phyloP scores from a whole-genome alignment of 2,888 invertebrate species.

The Drosophila putrida region DNA sequence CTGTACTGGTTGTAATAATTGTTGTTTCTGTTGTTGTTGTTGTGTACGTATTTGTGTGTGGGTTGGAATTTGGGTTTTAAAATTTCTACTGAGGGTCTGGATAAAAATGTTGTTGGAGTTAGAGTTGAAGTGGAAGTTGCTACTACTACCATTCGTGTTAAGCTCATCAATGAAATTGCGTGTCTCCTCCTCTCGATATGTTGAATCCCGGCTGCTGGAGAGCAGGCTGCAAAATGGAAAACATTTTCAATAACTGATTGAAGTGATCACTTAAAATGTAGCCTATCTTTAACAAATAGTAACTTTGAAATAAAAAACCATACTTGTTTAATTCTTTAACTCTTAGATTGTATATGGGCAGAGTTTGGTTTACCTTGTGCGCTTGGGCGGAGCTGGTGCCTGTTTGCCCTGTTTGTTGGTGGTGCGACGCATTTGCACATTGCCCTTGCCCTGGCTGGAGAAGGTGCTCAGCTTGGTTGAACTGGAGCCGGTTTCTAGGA shows the following conservation, averaged over 20 bases:
- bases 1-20: slow-evolving; percentile 51
- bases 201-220: slow-evolving; percentile 85
- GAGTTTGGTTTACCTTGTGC: slow-evolving; percentile 90
- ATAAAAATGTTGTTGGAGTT: slow-evolving; percentile 67
- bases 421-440: slow-evolving; percentile 93
- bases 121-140: slow-evolving; percentile 61
- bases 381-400: slow-evolving; percentile 97
- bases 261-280: too few species aligned
- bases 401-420: slow-evolving; percentile 96
- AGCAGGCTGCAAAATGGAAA: slow-evolving; percentile 71
- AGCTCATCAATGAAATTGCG: slow-evolving; percentile 84
- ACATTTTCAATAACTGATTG: too few species aligned
- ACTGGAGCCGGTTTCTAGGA: slow-evolving; percentile 86
- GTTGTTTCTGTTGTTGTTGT: slow-evolving; percentile 66
- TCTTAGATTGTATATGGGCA: too few species aligned
- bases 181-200: slow-evolving; percentile 85
- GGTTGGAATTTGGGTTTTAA: slow-evolving; percentile 82
- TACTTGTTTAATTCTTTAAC: too few species aligned
- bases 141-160: slow-evolving; percentile 85
- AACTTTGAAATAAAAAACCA: too few species aligned
- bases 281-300: too few species aligned
- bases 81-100: slow-evolving; percentile 82
- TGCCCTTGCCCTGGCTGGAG: slow-evolving; percentile 87
- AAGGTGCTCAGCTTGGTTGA: slow-evolving; percentile 89
- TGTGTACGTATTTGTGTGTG: slow-evolving; percentile 77